A percentile compares a stretch with the other conserved stretches of the same genome.
Evolutionary conservation across 2,888 invertebrate species (phyloP).

Genomic region (Cataglyphis albicans): DNA sequence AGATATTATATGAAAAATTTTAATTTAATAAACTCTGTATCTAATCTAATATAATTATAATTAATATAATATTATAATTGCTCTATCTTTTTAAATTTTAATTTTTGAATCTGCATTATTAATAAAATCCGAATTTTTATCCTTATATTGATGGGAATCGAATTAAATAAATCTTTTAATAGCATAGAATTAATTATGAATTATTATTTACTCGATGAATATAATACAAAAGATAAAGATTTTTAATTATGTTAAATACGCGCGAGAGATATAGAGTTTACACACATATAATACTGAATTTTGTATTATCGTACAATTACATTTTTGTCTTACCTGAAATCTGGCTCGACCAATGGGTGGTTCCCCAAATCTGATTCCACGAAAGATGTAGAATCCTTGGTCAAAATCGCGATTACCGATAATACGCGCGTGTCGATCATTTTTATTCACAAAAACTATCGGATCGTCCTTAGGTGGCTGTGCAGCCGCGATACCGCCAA

Average conservation of each 20-base stretch:
- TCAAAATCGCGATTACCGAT: conserved; percentile 89
- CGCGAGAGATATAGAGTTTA: background rate
- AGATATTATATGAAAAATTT: background rate
- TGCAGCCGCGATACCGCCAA: conserved; percentile 90
- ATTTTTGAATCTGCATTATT: background rate
- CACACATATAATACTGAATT: background rate
- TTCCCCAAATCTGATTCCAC: conserved; percentile 91
- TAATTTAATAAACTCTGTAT: background rate
- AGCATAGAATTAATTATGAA: background rate
- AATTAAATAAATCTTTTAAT: background rate
- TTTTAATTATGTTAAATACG: background rate
- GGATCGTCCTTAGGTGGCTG: conserved; percentile 91
- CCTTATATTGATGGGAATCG: background rate
- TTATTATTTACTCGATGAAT: background rate
- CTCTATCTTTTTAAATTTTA: background rate
- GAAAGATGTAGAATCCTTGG: conserved; percentile 90
- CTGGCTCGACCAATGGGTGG: conserved; percentile 88
- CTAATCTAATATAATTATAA: background rate
- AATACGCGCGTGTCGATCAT: conserved; percentile 89
- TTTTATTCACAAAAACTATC: conserved; percentile 89
- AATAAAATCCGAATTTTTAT: background rate
- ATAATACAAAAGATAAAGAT: background rate
- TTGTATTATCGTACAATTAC: background rate
- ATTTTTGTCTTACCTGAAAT: conserved; percentile 86
- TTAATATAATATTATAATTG: background rate